Percentiles rank a stretch among this genome's conserved stretches.
Evolutionary conservation across 2,113 vertebrate genomes (phyloP).

Genomic region (Indicator maculatus): DNA sequence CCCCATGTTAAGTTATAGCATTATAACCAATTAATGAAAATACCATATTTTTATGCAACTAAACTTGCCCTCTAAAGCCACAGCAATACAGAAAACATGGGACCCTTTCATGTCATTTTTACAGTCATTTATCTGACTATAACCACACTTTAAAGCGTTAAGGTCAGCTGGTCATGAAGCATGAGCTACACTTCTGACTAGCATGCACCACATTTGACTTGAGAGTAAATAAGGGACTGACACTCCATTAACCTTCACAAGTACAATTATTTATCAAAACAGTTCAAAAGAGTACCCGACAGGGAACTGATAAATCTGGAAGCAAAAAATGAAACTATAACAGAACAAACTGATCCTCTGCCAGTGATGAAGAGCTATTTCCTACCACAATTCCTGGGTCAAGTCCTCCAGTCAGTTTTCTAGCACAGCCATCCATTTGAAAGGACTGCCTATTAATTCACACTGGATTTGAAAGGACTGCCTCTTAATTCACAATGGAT

Average conservation of each 20-base stretch:
- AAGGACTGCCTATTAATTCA: neutral
- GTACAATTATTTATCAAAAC: slow-evolving; percentile 74
- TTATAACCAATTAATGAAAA: slow-evolving; percentile 59
- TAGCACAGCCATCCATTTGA: neutral
- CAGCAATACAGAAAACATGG: slow-evolving; percentile 29
- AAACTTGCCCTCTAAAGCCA: slow-evolving; percentile 47
- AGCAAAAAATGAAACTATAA: neutral
- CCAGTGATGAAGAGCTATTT: slow-evolving; percentile 11
- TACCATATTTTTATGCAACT: slow-evolving; percentile 51
- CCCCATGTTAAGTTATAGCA: slow-evolving; percentile 38
- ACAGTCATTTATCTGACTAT: slow-evolving; percentile 66
- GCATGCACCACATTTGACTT: slow-evolving; percentile 37
- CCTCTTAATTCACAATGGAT: neutral
- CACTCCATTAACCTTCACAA: slow-evolving; percentile 73
- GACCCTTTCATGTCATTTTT: slow-evolving; percentile 56
- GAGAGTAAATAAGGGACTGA: slow-evolving; percentile 66
- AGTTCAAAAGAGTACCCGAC: slow-evolving; percentile 41
- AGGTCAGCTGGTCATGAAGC: slow-evolving; percentile 56
- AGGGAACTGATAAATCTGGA: slow-evolving; percentile 36
- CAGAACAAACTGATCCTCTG: slow-evolving; percentile 13
- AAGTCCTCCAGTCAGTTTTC: neutral
- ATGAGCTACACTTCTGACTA: slow-evolving; percentile 61
- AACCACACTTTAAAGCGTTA: slow-evolving; percentile 61
- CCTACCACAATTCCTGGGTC: neutral
- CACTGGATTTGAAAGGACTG: neutral